A percentile compares a stretch with the other conserved stretches of the same genome.
phyloP scores from a whole-genome alignment of 2,797 vertebrate genomes.

The Atherinosoma microstoma region DNA sequence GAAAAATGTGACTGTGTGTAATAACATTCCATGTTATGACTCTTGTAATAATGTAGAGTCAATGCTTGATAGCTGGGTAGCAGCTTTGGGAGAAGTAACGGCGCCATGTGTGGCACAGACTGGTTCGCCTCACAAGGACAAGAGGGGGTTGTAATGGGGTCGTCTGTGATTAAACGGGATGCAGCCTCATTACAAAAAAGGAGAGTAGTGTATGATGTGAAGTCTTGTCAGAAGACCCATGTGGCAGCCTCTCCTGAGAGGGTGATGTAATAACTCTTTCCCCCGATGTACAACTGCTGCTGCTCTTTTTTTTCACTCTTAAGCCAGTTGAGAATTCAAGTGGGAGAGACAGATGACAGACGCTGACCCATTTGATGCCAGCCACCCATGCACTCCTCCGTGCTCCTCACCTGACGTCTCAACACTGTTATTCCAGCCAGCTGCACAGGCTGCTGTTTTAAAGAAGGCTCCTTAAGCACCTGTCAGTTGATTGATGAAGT shows the following conservation, averaged over 20 bases:
- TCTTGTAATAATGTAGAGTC: constrained; percentile 50
- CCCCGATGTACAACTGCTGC: constrained; percentile 27
- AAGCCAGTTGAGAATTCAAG: constrained; percentile 41
- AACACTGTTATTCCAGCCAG: constrained; percentile 60
- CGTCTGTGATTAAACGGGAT: constrained; percentile 31
- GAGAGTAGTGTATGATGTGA: constrained; percentile 12
- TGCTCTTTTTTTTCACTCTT: neutral
- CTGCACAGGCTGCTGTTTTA: constrained; percentile 48
- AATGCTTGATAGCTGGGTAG: constrained; percentile 23
- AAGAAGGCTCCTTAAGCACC: constrained; percentile 58
- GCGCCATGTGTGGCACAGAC: neutral
- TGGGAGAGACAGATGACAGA: constrained; percentile 56
- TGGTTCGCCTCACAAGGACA: constrained; percentile 26
- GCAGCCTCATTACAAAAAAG: constrained; percentile 5
- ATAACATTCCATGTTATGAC: constrained; percentile 61
- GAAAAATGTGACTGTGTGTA: constrained; percentile 59
- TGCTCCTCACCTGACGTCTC: constrained; percentile 47
- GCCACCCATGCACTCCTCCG: constrained; percentile 34
- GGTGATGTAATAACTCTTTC: constrained; percentile 38
- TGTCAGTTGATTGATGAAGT: constrained; percentile 74
- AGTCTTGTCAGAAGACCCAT: constrained; percentile 35
- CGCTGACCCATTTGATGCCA: constrained; percentile 48
- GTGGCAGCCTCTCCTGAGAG: constrained; percentile 47
- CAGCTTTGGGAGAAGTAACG: constrained; percentile 5
- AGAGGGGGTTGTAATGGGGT: constrained; percentile 8